Evolutionary conservation across 2,888 invertebrate species (phyloP).

Genomic region (Drosophila parthenogenetica): DNA sequence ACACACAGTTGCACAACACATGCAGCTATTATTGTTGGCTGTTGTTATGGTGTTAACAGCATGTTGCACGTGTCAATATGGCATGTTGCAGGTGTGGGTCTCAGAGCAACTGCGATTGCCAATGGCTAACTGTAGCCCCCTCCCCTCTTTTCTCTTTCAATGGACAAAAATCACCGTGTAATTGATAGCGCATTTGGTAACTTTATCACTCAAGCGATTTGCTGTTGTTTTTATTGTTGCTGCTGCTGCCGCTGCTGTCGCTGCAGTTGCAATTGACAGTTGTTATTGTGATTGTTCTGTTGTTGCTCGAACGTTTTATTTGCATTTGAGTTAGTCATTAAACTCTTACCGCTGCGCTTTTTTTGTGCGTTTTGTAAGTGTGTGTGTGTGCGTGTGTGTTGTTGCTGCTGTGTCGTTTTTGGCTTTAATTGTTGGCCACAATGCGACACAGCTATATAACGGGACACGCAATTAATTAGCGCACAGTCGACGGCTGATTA

Average conservation of each 20-base stretch:
- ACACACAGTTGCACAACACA: slow-evolving; percentile 17
- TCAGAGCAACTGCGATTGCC: slow-evolving; percentile 47
- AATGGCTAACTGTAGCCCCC: slow-evolving; percentile 37
- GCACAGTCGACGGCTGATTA: slow-evolving; percentile 62
- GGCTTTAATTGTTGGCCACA: slow-evolving; percentile 55
- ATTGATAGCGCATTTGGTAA: slow-evolving; percentile 74
- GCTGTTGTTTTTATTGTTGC: slow-evolving; percentile 26
- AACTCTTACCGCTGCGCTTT: slow-evolving; percentile 50
- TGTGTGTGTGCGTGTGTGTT: slow-evolving; percentile 17
- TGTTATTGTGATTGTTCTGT: slow-evolving; percentile 27
- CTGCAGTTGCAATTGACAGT: slow-evolving; percentile 34
- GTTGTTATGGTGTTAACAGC: slow-evolving; percentile 73
- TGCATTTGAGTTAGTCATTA: slow-evolving; percentile 70
- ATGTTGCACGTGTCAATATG: slow-evolving; percentile 79
- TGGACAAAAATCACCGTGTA: slow-evolving; percentile 73
- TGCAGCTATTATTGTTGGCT: slow-evolving; percentile 48
- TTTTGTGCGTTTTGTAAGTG: slow-evolving; percentile 12
- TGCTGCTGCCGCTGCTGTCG: slow-evolving; percentile 43
- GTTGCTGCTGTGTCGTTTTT: slow-evolving; percentile 43
- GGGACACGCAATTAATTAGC: slow-evolving; percentile 67
- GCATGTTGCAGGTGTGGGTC: slow-evolving; percentile 71
- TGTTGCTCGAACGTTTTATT: slow-evolving; percentile 61
- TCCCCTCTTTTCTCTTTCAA: slow-evolving; percentile 32
- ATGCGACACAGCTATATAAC: slow-evolving; percentile 27
- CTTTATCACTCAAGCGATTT: slow-evolving; percentile 63